Conservation (phyloP, 2,888 invertebrate genomes). For the Carterocephalus palaemon region DNA sequence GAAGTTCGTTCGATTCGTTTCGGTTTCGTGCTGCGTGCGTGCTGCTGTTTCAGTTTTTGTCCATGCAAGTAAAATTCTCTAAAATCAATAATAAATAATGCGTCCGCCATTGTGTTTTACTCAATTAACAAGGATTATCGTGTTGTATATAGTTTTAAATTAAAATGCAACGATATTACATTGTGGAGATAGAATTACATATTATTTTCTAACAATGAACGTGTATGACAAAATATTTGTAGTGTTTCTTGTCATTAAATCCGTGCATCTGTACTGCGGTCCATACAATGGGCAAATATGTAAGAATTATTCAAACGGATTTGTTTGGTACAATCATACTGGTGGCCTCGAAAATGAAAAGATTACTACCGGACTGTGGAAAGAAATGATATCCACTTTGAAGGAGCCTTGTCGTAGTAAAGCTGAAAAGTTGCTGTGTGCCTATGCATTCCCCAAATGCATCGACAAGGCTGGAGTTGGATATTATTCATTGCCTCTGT, state of each 20-base stretch:
- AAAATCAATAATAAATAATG: constrained; percentile 71
- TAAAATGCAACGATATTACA: constrained; percentile 63
- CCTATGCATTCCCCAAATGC: constrained; percentile 95
- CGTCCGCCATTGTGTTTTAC: constrained; percentile 71
- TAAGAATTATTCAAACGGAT: constrained; percentile 82
- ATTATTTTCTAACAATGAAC: constrained; percentile 57
- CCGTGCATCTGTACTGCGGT: constrained; percentile 87
- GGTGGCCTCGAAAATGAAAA: constrained; percentile 90
- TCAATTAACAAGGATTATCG: constrained; percentile 46
- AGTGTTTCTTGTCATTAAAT: constrained; percentile 62
- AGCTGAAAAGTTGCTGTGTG: constrained; percentile 94
- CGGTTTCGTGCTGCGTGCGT: too few relatives aligned
- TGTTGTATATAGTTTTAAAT: constrained; percentile 38
- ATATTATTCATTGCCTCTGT: constrained; percentile 84
- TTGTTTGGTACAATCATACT: constrained; percentile 88
- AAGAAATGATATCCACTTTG: constrained; percentile 88
- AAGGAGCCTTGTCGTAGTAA: constrained; percentile 91
- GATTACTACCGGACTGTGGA: constrained; percentile 90
- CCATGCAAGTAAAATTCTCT: constrained; percentile 38
- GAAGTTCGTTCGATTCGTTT: too few relatives aligned
- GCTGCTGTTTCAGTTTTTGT: too few relatives aligned
- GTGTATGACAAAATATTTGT: constrained; percentile 51
- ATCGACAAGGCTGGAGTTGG: constrained; percentile 82
- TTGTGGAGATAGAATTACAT: constrained; percentile 51
- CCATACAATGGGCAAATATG: constrained; percentile 92